These are phyloP conservation scores for Catagonus wagneri DNA, from an alignment of 2,113 vertebrate genomes.

Conservation along the genomic window DNA sequence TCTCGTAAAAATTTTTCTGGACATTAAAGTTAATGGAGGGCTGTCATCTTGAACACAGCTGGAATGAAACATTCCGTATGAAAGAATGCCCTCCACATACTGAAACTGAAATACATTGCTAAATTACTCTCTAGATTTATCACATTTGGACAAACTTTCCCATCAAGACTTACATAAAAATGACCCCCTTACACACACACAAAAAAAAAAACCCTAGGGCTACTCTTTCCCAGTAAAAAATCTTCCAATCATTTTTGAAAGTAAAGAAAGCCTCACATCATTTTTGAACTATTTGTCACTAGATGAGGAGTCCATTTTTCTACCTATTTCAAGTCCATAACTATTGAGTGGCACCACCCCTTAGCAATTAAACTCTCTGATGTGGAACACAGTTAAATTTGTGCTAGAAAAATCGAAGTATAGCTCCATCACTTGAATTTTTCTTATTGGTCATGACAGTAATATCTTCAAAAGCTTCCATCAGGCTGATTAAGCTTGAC, in stretches of 20 bases:
- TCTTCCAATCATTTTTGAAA: background rate
- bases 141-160: background rate
- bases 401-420: slow-evolving; percentile 42
- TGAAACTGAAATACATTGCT: background rate
- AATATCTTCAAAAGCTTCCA: background rate
- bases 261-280: background rate
- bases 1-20: background rate
- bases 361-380: slow-evolving; percentile 47
- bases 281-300: background rate
- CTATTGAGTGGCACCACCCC: background rate
- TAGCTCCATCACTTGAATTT: background rate
- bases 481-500: background rate
- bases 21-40: background rate
- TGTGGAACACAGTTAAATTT: slow-evolving; percentile 28
- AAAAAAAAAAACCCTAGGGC: background rate
- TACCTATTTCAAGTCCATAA: background rate
- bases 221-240: slow-evolving; percentile 2
- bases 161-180: background rate
- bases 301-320: background rate
- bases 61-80: background rate
- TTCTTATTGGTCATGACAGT: slow-evolving; percentile 45
- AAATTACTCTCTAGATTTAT: background rate
- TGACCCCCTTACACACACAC: background rate
- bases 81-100: background rate
- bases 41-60: background rate